Evolutionary conservation across 2,113 vertebrate species (phyloP), one percentile per base, ranked within the genome.

Genomic region (Sceloporus undulatus): DNA sequence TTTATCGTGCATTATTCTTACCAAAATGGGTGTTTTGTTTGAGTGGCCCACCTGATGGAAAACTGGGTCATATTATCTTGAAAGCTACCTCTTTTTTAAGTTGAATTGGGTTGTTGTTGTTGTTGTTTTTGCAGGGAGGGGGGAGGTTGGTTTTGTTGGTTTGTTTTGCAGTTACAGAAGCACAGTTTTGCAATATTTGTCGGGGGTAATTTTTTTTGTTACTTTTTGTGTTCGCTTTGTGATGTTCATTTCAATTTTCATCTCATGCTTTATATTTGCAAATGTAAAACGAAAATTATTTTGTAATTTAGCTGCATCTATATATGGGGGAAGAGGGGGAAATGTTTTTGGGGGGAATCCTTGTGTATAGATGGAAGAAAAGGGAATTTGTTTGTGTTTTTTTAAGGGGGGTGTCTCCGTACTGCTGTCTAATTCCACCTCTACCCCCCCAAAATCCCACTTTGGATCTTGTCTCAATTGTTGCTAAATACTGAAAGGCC

Each of bases 1-100:
- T 42, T 89, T 84, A 82, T 77, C 82, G 86, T 27, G 1, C 70
- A 87, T 91, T 90, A 90, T 94, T 96, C 89, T 97, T 98, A 97
- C 98, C 98, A 98, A 98, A 98, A 97, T 95, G 94, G 96, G 97
- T 97, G 94, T 96, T 88, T 86, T 73, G 66, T 80, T 87, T 77
- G 91, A 86, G 93, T 94, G 96, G 96, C 96, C 89, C 90, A 93
- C 96, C 96, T 94, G 84, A 65, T 77, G 88, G 97, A 96, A 34
- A 94, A 77, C 5, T 4, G 94, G 95, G 93, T 94, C 85, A 85
- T 97, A 70, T 94, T 90, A 89, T 97, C 96, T 95, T 97, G 95
- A 98, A 98, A 99, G 98, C 98, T 99, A 99, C 99, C 99, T 99
- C 98, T 98, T 97, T 62, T 96, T 88, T 87, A 81, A 81, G 78